Evolutionary conservation across 1,140 invertebrate genomes (phyloP), one percentile per base, ranked within the genome.

Genomic region (Acromyrmex charruanus): DNA sequence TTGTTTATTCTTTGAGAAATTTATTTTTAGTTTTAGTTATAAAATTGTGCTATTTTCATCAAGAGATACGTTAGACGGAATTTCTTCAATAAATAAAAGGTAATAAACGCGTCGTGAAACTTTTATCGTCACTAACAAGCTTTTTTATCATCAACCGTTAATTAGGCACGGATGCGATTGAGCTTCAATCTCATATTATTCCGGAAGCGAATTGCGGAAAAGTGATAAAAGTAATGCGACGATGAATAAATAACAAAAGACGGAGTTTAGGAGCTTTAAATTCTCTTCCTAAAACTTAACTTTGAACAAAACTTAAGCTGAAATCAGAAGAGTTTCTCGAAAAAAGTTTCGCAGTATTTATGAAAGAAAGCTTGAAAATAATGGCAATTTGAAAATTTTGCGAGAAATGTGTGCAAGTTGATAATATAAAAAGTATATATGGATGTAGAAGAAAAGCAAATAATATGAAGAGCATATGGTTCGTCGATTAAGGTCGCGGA

Each of bases 381-480:
- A 35, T 35, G 18, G 35, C 6, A 35, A 53, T 18, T 58, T 25
- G 14, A 65, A 63, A 63, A 77, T 44, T 14, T 9, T 44, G 58
- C 18, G 10, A 28, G 21, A 49, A 49, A 10, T 49, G 10, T 59
- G 58, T 49, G 39, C 39, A 49, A 16, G 14, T 14, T 80, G n/a
- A 80, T 69, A 53, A 69, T 53, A n/a, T 25, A 53, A 80, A 80
- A 69, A 39, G 0, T 18, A 80, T 79, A 7, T n/a, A 9, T 25
- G 5, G 12, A 12, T 28, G 25, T 31, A 68, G 6, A 49, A 18
- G 5, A 31, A 12, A 68, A 68, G 14, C 12, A 21, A 35, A 69
- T 69, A 44, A 80, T 80, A 74, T 14, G 39, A 16, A 68, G 44
- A 39, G 65, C 63, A 61, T 65, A 44, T 44, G 35, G 35, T 31